phyloP scores from a whole-genome alignment of 2,888 invertebrate species.

The Priocnemis perturbator region DNA sequence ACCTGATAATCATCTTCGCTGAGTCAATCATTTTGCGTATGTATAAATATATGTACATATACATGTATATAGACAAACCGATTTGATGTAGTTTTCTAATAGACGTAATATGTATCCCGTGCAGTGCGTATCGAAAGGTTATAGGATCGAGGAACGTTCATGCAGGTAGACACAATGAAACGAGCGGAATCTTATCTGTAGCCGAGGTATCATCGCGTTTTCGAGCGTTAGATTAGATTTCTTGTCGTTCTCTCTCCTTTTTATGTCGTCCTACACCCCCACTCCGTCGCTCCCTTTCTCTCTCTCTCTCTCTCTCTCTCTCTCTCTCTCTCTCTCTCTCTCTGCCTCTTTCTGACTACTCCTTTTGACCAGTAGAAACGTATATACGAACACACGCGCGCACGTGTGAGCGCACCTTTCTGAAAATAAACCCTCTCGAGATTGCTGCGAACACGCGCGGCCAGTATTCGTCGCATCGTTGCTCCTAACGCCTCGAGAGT shows the following conservation, averaged over 20 bases:
- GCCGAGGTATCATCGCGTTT: conserved; percentile 45
- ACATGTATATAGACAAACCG: no score
- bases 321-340: not conserved
- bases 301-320: not conserved
- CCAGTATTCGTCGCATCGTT: no score
- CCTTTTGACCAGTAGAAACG: not conserved
- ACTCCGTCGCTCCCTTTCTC: not conserved
- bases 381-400: not conserved
- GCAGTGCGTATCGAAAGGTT: no score
- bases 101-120: no score
- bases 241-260: conserved; percentile 23
- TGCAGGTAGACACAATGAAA: not conserved
- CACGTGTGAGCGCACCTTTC: no score
- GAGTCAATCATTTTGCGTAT: no score
- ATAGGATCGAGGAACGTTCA: no score
- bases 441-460: no score
- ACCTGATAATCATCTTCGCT: no score
- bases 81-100: no score
- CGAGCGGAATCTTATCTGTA: conserved; percentile 49
- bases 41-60: no score
- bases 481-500: not conserved
- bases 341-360: conserved; percentile 3
- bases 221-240: conserved; percentile 54
- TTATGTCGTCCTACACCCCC: not conserved
- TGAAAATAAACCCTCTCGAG: no score